Base-by-base conservation (phyloP, 2,888 invertebrate species). In the Tenthredo scrophulariae region DNA sequence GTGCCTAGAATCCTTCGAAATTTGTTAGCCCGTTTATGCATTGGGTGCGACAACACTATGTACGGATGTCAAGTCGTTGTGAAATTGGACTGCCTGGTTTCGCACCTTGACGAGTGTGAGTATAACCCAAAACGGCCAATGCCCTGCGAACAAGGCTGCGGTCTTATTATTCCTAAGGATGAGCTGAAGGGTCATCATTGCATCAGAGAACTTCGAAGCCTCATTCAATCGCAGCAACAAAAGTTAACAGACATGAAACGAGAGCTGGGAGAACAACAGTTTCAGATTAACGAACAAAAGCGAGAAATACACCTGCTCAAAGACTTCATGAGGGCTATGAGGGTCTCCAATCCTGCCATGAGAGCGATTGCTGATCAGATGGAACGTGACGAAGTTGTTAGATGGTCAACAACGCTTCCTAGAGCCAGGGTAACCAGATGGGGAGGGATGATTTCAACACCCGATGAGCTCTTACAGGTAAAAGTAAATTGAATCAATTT, bases 381-480 rank as follows among this genome's bases (percentile, higher is more conserved):
- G 97, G 98, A 98, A 93, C 96, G 98, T 84, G 98, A 98, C 91
- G 98, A 98, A 93, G 97, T 98, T 85, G 95, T 97, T 62, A 95
- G 97, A 90, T 98, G 98, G 98, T 97, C 98, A 74, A 96, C 95
- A 89, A 96, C 97, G 0, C 94, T 98, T 75, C 95, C 97, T 0
- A 94, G 97, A 74, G 98, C 98, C 26, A 94, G 98, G 86, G 99
- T 99, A 72, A 98, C 98, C 0, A 95, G 99, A 85, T 99, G 99
- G 99, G 99, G 99, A 84, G 99, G 99, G 85, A 98, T 99, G 98
- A 99, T 99, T 91, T 98, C 98, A 43, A 99, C 99, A 15, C 99
- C 99, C 0, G 99, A 99, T 93, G 98, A 98, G 93, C 97, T 98
- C 84, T 94, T 98, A 89, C 98, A 98, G 96, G 97, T 97, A 92